Conservation (phyloP, 1,140 invertebrate genomes). For the Trichoplusia ni region DNA sequence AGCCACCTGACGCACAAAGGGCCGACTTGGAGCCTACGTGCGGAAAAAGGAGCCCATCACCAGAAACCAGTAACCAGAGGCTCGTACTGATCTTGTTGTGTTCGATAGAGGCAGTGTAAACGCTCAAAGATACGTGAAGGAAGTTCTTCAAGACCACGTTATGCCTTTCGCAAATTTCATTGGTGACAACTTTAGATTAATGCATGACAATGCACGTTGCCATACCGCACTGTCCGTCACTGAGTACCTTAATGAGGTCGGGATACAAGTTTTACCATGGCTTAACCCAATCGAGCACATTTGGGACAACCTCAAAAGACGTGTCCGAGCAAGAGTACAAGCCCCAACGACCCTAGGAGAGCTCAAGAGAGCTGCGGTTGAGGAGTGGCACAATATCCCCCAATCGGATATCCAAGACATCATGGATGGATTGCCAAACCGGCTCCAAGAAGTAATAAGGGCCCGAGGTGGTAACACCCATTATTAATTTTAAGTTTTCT, state of each 20-base stretch:
- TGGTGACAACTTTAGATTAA: not conserved
- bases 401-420: conserved; percentile 41
- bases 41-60: too few species aligned
- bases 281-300: conserved; percentile 21
- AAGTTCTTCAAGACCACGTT: conserved; percentile 28
- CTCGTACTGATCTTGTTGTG: conserved; percentile 30
- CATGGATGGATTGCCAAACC: conserved; percentile 35
- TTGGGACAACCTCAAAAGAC: conserved; percentile 30
- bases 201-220: not conserved
- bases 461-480: conserved; percentile 24
- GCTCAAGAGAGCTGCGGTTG: conserved; percentile 24
- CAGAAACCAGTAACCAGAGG: too few species aligned
- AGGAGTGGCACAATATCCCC: conserved; percentile 39
- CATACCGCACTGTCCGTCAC: conserved; percentile 11
- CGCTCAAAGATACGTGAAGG: conserved; percentile 26
- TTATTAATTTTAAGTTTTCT: conserved; percentile 22
- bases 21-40: too few species aligned
- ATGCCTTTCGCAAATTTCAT: conserved; percentile 13
- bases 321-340: conserved; percentile 12
- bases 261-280: conserved; percentile 1
- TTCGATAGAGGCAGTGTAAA: conserved; percentile 32
- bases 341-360: conserved; percentile 8
- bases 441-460: conserved; percentile 34
- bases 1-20: too few species aligned
- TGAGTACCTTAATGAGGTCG: conserved; percentile 1